Percentiles rank a stretch among this genome's conserved stretches.
phyloP scores from a whole-genome alignment of 92 coral and sea anemone species.

The Heteractis magnifica region DNA sequence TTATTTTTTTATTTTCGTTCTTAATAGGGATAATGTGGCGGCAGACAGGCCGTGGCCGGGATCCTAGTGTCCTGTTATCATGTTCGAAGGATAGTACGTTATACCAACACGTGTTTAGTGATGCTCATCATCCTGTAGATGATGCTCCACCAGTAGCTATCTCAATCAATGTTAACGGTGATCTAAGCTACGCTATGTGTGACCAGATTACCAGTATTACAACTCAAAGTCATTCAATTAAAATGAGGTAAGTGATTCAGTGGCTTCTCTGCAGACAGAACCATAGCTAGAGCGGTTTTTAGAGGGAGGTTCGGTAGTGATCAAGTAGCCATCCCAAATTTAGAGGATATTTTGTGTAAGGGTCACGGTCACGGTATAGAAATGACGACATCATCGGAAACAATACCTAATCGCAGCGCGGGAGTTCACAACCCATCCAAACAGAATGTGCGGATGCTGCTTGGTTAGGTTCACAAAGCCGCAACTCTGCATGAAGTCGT shows the following conservation, averaged over 20 bases:
- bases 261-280: background rate
- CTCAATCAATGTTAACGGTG: constrained; percentile 81
- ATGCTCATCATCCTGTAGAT: constrained; percentile 93
- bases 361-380: too few species aligned
- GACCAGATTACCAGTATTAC: constrained; percentile 60
- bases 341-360: too few species aligned
- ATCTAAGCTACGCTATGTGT: constrained; percentile 83
- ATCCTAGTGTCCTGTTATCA: constrained; percentile 84
- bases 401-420: too few species aligned
- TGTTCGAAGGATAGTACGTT: constrained; percentile 90
- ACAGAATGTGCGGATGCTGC: too few species aligned
- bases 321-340: too few species aligned
- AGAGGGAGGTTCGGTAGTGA: too few species aligned
- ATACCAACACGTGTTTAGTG: constrained; percentile 81
- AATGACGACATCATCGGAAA: too few species aligned
- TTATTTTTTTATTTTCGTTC: too few species aligned
- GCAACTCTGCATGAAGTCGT: too few species aligned
- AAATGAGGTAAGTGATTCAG: background rate
- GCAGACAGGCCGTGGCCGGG: constrained; percentile 69
- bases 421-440: too few species aligned
- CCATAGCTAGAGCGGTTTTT: too few species aligned
- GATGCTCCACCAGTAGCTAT: constrained; percentile 91
- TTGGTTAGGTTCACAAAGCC: too few species aligned
- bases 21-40: constrained; percentile 82
- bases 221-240: constrained; percentile 6